Evolutionary conservation across 2,888 invertebrate species (phyloP), one percentile per base, ranked within the genome.

Genomic region (Balanococcus diminutus): DNA sequence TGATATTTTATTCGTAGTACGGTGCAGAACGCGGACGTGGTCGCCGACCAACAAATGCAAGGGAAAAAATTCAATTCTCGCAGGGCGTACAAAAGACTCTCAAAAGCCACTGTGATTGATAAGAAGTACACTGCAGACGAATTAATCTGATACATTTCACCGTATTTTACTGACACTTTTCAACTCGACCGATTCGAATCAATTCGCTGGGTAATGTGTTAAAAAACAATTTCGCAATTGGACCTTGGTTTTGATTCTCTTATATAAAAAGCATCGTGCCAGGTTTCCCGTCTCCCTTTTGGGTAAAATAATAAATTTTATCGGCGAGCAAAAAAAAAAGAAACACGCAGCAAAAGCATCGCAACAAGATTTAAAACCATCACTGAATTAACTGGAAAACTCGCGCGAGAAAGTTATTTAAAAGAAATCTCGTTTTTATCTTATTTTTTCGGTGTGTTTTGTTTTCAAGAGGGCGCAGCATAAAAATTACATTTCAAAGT

Each of bases 311-410:
- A 75, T 75, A 75, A 75, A 75, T 75, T 75, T 75, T 28, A 75
- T 75, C 36, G 32, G 5, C 22, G 32, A 67, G 28, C 6, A 32
- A 75, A n/a, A 75, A 75, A 75, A 22, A 32, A 28, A 61, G 28
- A 75, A 75, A 75, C 75, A 32, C 19, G 36, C 75, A n/a, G 19
- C 32, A 32, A 67, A 28, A 6, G 61, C 61, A 28, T 9, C 61
- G 28, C 31, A 75, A 75, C 75, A 75, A 75, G 75, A 75, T 75
- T 75, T 75, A 75, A 75, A 75, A 75, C 75, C 75, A 75, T 75
- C 75, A 75, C 75, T 75, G 36, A 75, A 75, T 75, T 75, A 75
- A 75, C 75, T 75, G 75, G 75, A 75, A 75, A 75, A 75, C 75
- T 75, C 75, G 75, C 75, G 31, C 75, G 32, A 22, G n/a, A 32